phyloP scores from a whole-genome alignment of 35 echinoderm and acorn worm genomes.

The Heliocidaris erythrogramma region DNA sequence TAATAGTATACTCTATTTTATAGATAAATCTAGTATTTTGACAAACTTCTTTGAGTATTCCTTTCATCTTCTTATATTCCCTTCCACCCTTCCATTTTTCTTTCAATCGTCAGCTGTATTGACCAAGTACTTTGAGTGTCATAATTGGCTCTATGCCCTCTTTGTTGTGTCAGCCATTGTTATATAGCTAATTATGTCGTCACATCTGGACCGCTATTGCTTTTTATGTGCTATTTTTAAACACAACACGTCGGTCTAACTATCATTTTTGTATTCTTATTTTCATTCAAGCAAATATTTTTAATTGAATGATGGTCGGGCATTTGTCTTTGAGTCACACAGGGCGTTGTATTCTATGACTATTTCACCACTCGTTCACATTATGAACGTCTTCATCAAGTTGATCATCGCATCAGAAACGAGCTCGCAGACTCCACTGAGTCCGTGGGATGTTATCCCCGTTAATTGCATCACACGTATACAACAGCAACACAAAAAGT shows the following conservation, averaged over 20 bases:
- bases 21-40: no score
- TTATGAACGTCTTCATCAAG: neutral
- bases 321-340: neutral
- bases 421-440: neutral
- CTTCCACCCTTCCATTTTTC: no score
- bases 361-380: neutral
- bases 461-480: neutral
- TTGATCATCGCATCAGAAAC: neutral
- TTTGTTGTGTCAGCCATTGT: neutral
- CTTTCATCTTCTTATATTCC: no score
- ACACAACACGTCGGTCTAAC: neutral
- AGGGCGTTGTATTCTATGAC: neutral
- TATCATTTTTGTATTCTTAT: neutral
- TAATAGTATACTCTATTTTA: no score
- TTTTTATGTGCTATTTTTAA: neutral
- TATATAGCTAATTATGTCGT: neutral
- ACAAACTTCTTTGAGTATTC: no score
- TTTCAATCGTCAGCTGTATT: no score
- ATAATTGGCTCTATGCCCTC: neutral
- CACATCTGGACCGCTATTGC: neutral
- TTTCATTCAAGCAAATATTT: neutral
- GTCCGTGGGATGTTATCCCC: neutral
- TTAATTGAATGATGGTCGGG: neutral
- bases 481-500: slow-evolving; percentile 1
- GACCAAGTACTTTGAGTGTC: neutral